These are phyloP conservation scores for Acanthosoma haemorrhoidale DNA, from an alignment of 2,888 invertebrate species.

Conservation along the genomic window DNA sequence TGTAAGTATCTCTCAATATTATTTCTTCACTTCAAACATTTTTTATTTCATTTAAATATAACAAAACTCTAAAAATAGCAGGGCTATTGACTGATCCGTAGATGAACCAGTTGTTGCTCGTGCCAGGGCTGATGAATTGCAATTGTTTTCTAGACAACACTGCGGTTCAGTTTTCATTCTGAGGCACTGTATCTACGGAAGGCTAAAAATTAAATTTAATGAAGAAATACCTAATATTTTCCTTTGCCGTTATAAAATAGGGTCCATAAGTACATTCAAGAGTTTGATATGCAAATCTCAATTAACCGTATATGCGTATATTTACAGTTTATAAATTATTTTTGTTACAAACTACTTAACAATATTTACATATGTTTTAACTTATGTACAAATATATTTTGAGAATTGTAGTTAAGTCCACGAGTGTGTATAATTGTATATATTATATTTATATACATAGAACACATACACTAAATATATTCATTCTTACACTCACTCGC, in stretches of 20 bases:
- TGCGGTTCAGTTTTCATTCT: too few relatives aligned
- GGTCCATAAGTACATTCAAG: conserved; percentile 10
- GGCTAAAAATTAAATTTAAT: not conserved
- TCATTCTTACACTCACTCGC: conserved; percentile 26
- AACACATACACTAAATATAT: conserved; percentile 26
- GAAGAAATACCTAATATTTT: not conserved
- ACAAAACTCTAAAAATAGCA: too few relatives aligned
- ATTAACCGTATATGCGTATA: conserved; percentile 30
- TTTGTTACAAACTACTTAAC: conserved; percentile 43
- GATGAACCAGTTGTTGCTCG: too few relatives aligned
- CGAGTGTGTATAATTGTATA: conserved; percentile 31
- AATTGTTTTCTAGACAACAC: too few relatives aligned
- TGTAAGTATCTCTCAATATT: too few relatives aligned
- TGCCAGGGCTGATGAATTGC: too few relatives aligned
- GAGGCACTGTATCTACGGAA: too few relatives aligned
- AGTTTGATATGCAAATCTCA: conserved; percentile 37
- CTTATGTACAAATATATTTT: not conserved
- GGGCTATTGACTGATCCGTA: too few relatives aligned
- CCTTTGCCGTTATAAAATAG: not conserved
- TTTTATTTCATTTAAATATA: too few relatives aligned
- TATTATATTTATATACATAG: conserved; percentile 35
- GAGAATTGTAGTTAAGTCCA: not conserved
- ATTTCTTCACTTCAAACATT: too few relatives aligned
- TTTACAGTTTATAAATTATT: conserved; percentile 31
- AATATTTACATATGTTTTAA: conserved; percentile 38